Evolutionary conservation across 2,888 invertebrate species (phyloP).

Genomic region (Apodemia hepburni): DNA sequence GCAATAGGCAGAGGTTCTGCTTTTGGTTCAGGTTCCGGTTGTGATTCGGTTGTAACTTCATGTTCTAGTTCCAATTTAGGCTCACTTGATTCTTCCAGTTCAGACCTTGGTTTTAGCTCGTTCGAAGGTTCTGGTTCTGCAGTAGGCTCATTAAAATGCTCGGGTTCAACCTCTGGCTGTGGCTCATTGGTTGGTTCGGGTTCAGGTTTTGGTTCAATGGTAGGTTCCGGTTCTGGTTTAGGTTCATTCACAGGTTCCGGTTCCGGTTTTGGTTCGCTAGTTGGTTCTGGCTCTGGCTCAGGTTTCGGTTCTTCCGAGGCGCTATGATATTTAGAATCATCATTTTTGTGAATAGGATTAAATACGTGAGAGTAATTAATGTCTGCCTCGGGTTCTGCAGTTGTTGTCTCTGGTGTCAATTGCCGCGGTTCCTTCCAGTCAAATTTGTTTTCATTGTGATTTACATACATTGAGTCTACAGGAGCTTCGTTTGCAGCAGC

Average conservation of each 20-base stretch:
- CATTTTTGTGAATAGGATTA: constrained; percentile 35
- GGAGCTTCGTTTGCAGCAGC: constrained; percentile 22
- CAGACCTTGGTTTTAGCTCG: constrained; percentile 57
- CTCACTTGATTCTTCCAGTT: constrained; percentile 50
- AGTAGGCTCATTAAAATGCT: constrained; percentile 36
- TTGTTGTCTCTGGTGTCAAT: constrained; percentile 36
- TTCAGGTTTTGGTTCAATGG: constrained; percentile 33
- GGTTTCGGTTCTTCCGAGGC: constrained; percentile 32
- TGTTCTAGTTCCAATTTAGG: constrained; percentile 53
- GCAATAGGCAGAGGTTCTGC: constrained; percentile 27
- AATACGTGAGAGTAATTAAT: constrained; percentile 31
- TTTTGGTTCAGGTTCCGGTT: constrained; percentile 54
- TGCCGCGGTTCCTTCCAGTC: constrained; percentile 58
- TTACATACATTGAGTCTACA: constrained; percentile 37
- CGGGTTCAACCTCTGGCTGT: constrained; percentile 41
- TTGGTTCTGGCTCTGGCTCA: constrained; percentile 32
- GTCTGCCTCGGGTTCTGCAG: constrained; percentile 32
- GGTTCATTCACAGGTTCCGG: constrained; percentile 35
- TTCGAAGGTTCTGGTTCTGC: constrained; percentile 17
- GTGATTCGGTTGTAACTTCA: constrained; percentile 38
- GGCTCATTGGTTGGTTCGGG: constrained; percentile 39
- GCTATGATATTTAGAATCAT: constrained; percentile 36
- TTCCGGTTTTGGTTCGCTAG: constrained; percentile 36
- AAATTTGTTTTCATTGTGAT: constrained; percentile 41
- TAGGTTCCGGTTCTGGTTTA: constrained; percentile 29